Conservation (phyloP, 1,140 invertebrate species). For the Sinella curviseta region DNA sequence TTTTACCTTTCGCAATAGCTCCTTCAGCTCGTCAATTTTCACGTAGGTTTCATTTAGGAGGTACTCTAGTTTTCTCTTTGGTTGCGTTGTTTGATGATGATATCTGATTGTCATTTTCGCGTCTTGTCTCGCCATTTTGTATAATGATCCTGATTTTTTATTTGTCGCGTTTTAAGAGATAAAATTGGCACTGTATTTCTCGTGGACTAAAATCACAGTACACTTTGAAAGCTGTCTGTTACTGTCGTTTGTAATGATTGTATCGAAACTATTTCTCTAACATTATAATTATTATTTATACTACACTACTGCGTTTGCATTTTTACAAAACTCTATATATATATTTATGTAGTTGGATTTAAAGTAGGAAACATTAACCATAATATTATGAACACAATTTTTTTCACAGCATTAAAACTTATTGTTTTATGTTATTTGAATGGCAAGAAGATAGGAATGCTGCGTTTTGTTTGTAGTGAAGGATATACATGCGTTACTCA, state of each 20-base stretch:
- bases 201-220: neutral
- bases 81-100: neutral
- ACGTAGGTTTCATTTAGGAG: slow-evolving; percentile 4
- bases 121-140: slow-evolving; percentile 12
- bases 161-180: neutral
- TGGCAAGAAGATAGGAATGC: neutral
- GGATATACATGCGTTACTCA: neutral
- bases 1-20: slow-evolving; percentile 9
- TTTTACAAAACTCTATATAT: too few relatives aligned
- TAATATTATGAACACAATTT: slow-evolving; percentile 3
- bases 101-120: neutral
- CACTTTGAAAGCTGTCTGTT: neutral
- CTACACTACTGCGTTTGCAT: too few relatives aligned
- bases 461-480: neutral
- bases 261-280: neutral
- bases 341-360: too few relatives aligned
- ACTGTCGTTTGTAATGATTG: neutral
- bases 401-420: neutral
- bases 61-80: neutral
- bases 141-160: neutral
- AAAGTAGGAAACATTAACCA: neutral
- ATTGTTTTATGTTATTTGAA: too few relatives aligned
- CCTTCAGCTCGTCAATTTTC: slow-evolving; percentile 17
- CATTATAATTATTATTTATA: neutral
- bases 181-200: neutral